phyloP scores from a whole-genome alignment of 1,140 invertebrate genomes.

The Lepidotrigona ventralis region DNA sequence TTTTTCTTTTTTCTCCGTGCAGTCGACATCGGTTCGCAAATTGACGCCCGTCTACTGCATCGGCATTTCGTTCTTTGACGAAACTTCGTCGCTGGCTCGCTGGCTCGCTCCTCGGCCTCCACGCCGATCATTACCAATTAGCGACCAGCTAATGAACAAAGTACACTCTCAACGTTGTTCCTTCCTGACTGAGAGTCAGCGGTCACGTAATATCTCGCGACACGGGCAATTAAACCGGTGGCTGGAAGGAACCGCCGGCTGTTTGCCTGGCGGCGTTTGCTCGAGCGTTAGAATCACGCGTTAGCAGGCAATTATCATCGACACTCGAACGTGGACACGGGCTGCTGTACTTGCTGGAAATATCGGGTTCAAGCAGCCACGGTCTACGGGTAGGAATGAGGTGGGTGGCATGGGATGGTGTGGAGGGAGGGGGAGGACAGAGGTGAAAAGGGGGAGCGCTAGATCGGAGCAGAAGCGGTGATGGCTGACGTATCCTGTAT shows the following conservation, averaged over 20 bases:
- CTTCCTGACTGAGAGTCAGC: background rate
- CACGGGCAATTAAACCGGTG: background rate
- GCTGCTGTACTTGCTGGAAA: constrained; percentile 12
- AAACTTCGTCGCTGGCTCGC: background rate
- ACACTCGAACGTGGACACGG: background rate
- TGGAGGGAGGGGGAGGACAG: background rate
- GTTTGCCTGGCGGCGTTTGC: background rate
- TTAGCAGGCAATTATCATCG: constrained; percentile 27
- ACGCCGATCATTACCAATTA: constrained; percentile 24
- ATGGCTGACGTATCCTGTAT: constrained; percentile 68
- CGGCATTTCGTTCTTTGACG: constrained; percentile 1
- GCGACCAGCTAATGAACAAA: background rate
- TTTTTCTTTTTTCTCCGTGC: background rate
- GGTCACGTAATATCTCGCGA: background rate
- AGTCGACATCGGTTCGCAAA: constrained; percentile 7
- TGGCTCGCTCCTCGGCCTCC: background rate
- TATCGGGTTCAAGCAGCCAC: constrained; percentile 3
- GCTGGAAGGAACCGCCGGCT: background rate
- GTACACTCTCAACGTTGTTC: background rate
- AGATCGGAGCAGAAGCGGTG: constrained; percentile 49
- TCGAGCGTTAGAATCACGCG: constrained; percentile 8
- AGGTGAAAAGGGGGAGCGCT: background rate
- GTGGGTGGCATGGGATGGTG: too few species aligned
- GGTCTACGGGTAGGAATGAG: background rate
- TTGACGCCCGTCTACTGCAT: background rate